Conservation (phyloP, 2,888 invertebrate species). For the Drosophila mettleri region DNA sequence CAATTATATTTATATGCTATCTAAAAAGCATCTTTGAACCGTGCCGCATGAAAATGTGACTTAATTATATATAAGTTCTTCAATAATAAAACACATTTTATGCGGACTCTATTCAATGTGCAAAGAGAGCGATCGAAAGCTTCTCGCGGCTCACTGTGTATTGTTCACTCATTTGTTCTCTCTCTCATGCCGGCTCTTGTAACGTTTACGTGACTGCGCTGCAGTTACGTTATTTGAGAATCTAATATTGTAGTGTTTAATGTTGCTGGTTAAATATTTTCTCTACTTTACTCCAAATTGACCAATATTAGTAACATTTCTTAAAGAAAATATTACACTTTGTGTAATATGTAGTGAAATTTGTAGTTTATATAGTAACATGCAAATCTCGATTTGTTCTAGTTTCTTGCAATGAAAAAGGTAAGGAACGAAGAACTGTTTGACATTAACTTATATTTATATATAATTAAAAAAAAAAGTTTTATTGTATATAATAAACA, state of each 20-base stretch:
- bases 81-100: not conserved
- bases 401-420: too few relatives aligned
- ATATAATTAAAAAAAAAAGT: too few relatives aligned
- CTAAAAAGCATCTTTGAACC: not conserved
- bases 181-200: conserved; percentile 27
- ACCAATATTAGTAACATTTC: not conserved
- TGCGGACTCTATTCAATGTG: conserved; percentile 28
- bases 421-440: too few relatives aligned
- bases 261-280: conserved; percentile 13
- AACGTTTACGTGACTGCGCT: conserved; percentile 31
- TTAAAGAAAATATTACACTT: not conserved
- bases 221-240: conserved; percentile 26
- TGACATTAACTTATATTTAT: too few relatives aligned
- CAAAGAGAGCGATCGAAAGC: conserved; percentile 34
- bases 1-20: not conserved
- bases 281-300: not conserved
- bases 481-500: too few relatives aligned
- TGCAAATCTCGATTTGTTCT: too few relatives aligned
- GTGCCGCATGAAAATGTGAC: not conserved
- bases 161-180: conserved; percentile 6
- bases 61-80: not conserved
- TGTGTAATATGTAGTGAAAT: not conserved
- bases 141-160: conserved; percentile 14
- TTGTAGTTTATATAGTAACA: too few relatives aligned
- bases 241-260: conserved; percentile 16